Percentiles rank a stretch among this genome's conserved stretches.
These are phyloP conservation scores for Myripristis jacobus DNA, from an alignment of 2,797 vertebrate species.

Conservation along the genomic window DNA sequence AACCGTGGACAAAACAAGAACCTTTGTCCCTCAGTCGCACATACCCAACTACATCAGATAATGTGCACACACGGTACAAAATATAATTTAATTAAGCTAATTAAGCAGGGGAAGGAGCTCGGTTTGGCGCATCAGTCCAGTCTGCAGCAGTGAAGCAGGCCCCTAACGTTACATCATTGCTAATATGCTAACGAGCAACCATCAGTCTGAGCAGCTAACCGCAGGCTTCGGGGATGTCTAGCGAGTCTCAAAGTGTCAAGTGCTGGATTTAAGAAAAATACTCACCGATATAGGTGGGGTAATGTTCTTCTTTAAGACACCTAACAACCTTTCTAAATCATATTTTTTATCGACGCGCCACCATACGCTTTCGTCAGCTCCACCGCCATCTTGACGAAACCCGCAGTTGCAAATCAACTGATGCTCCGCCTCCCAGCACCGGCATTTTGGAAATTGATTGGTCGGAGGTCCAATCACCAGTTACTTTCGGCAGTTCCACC, in stretches of 20 bases:
- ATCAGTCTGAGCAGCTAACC: background rate
- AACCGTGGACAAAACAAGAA: no score
- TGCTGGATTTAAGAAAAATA: slow-evolving; percentile 3
- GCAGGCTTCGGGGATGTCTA: background rate
- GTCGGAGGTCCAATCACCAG: slow-evolving; percentile 45
- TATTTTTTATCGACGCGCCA: slow-evolving; percentile 49
- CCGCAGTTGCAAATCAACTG: slow-evolving; percentile 32
- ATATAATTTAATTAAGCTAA: no score
- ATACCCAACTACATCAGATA: no score
- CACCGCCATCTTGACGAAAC: slow-evolving; percentile 82
- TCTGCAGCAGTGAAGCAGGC: slow-evolving; percentile 38
- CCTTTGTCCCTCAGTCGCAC: no score
- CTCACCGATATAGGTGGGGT: slow-evolving; percentile 68
- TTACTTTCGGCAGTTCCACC: slow-evolving; percentile 2
- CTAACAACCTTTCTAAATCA: slow-evolving; percentile 47
- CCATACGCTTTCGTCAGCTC: slow-evolving; percentile 42
- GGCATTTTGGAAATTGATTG: slow-evolving; percentile 64
- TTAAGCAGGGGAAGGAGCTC: background rate
- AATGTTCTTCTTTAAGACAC: slow-evolving; percentile 8
- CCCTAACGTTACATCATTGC: slow-evolving; percentile 54
- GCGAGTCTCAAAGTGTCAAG: background rate
- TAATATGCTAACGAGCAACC: slow-evolving; percentile 45
- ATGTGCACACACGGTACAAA: no score
- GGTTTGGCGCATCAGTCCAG: slow-evolving; percentile 29
- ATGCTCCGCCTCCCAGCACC: slow-evolving; percentile 54